Conservation (phyloP, 2,113 vertebrate genomes). For the Macheiramphus alcinus region DNA sequence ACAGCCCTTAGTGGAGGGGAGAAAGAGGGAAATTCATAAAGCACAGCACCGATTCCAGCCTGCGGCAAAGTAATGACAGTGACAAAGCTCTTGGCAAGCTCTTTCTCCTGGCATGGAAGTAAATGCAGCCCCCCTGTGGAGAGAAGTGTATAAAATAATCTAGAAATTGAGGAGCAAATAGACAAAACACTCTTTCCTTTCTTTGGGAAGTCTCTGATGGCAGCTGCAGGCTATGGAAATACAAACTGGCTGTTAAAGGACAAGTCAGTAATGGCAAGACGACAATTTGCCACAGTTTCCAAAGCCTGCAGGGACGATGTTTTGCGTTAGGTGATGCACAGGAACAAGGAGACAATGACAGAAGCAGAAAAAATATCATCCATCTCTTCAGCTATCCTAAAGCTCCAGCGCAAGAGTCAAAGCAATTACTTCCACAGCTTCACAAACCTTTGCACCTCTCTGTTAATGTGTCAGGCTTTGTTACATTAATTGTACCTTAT, state of each 20-base stretch:
- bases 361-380: background rate
- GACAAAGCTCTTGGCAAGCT: background rate
- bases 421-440: slow-evolving; percentile 46
- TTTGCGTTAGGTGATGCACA: slow-evolving; percentile 23
- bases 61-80: background rate
- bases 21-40: background rate
- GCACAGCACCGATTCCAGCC: background rate
- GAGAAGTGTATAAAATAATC: background rate
- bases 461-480: background rate
- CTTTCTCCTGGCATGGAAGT: background rate
- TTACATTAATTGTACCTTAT: slow-evolving; percentile 35
- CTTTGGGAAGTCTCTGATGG: background rate
- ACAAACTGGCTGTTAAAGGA: background rate
- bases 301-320: background rate
- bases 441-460: slow-evolving; percentile 16
- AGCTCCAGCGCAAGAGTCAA: slow-evolving; percentile 35
- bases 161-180: background rate
- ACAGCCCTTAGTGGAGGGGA: background rate
- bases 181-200: background rate
- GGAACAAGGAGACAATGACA: background rate
- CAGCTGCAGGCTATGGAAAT: slow-evolving; percentile 33
- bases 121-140: background rate
- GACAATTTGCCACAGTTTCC: slow-evolving; percentile 1
- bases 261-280: background rate
- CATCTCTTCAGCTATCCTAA: background rate